phyloP scores from a whole-genome alignment of 30 jellyfish, hydroid and myxozoan species.

The Nemopilema nomurai region DNA sequence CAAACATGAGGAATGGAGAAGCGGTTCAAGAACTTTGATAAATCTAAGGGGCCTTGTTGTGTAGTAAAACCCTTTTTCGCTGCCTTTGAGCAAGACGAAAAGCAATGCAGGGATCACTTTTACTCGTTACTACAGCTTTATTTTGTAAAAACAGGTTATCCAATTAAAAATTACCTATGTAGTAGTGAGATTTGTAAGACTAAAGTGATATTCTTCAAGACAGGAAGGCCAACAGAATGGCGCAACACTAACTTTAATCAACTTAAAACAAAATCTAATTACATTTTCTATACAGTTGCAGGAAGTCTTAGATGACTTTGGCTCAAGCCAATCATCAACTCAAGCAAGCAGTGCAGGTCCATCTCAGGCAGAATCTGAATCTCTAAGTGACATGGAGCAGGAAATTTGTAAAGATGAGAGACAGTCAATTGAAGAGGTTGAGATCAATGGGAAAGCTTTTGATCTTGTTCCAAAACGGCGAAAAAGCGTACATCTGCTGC shows the following conservation, averaged over 20 bases:
- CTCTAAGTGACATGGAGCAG: background rate
- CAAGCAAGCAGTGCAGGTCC: background rate
- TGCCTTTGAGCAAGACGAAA: background rate
- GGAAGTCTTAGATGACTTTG: background rate
- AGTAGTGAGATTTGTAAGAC: background rate
- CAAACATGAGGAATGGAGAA: background rate
- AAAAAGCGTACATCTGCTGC: too few species aligned
- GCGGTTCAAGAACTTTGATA: background rate
- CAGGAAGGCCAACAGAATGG: background rate
- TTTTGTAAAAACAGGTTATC: background rate
- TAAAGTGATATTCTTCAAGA: background rate
- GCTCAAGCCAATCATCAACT: background rate
- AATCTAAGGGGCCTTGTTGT: background rate
- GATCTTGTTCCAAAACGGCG: background rate
- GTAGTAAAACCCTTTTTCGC: background rate
- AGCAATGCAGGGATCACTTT: background rate
- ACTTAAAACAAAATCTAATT: background rate
- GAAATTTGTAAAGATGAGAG: background rate
- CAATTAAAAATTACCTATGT: background rate
- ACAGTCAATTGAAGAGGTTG: background rate
- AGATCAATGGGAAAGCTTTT: background rate
- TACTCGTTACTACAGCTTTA: background rate
- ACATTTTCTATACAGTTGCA: background rate
- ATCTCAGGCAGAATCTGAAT: background rate
- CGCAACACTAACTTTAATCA: background rate